Evolutionary conservation across 2,113 vertebrate species (phyloP), one percentile per base, ranked within the genome.

Genomic region (Tringa solitaria): DNA sequence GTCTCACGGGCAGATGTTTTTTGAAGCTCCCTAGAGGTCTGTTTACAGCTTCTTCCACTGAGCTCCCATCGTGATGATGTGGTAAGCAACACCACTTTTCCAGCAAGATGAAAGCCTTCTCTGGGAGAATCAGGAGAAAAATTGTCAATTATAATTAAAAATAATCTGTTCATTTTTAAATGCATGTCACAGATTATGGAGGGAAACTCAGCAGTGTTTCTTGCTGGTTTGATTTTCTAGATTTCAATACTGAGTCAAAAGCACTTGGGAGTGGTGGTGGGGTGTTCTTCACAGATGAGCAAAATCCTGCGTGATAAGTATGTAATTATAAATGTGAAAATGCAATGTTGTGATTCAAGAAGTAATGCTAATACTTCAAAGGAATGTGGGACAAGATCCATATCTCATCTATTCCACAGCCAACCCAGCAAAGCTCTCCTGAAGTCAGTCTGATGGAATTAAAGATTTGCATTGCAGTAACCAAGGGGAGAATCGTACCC

Each of bases 111-210:
- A 95, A 88, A 84, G 75, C 4, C 41, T 85, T 91, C 43, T 43
- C 67, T 91, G 85, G 72, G 54, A 85, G 32, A 93, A 77, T 43
- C 41, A 59, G 32, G 50, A 88, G 65, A 16, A n/a, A 48, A 86
- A 81, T 70, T 35, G 68, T 76, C 72, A 77, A 70, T 85, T 96
- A 46, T 46, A 88, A 94, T 90, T 83, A 92, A 90, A 91, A 96
- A 90, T 50, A 90, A 35, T 37, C n/a, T 72, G 54, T 90, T 74
- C 32, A 65, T 90, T 96, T 93, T 90, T 2, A 10, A 96, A 86
- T 74, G 21, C 32, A 43, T 59, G 32, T 77, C 75, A 70, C 32
- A 86, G 50, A 83, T 69, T 88, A 54, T 50, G 51, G 32, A 69
- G 57, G 32, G 54, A 96, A 76, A 33, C 41, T 90, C 54, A n/a